phyloP scores from a whole-genome alignment of 2,888 invertebrate species.

The Apamea epomidion region DNA sequence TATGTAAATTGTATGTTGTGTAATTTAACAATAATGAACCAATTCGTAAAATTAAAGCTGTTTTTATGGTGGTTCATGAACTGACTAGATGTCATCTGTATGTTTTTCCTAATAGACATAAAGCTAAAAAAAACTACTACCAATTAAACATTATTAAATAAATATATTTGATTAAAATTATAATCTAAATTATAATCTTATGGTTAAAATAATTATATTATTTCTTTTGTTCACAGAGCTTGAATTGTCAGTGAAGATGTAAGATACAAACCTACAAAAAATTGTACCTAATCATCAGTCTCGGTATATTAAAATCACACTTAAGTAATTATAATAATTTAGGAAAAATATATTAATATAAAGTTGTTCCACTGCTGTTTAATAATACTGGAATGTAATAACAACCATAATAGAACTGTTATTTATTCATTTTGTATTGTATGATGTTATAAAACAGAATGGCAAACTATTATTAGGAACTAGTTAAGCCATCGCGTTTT shows the following conservation, averaged over 20 bases:
- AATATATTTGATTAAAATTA: slow-evolving; percentile 6
- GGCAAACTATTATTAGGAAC: slow-evolving; percentile 69
- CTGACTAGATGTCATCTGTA: slow-evolving; percentile 26
- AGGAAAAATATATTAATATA: slow-evolving; percentile 62
- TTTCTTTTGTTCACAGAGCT: slow-evolving; percentile 80
- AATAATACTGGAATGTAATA: slow-evolving; percentile 72
- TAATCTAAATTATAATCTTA: background rate
- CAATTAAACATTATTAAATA: background rate
- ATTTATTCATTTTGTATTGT: slow-evolving; percentile 78
- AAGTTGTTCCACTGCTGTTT: slow-evolving; percentile 65
- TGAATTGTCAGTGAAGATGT: slow-evolving; percentile 71
- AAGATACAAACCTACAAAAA: slow-evolving; percentile 64
- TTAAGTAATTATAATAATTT: slow-evolving; percentile 62
- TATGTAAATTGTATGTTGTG: background rate
- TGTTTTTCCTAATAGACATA: background rate
- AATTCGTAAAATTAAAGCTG: slow-evolving; percentile 30
- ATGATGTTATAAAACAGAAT: slow-evolving; percentile 64
- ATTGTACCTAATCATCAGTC: slow-evolving; percentile 65
- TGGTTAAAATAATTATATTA: slow-evolving; percentile 7
- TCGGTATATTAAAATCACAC: slow-evolving; percentile 63
- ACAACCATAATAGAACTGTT: slow-evolving; percentile 73
- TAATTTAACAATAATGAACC: background rate
- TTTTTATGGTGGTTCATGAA: slow-evolving; percentile 14
- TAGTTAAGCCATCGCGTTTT: slow-evolving; percentile 70
- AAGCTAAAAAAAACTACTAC: background rate